Conservation (phyloP, 2,797 vertebrate genomes). For the Microtus californicus region DNA sequence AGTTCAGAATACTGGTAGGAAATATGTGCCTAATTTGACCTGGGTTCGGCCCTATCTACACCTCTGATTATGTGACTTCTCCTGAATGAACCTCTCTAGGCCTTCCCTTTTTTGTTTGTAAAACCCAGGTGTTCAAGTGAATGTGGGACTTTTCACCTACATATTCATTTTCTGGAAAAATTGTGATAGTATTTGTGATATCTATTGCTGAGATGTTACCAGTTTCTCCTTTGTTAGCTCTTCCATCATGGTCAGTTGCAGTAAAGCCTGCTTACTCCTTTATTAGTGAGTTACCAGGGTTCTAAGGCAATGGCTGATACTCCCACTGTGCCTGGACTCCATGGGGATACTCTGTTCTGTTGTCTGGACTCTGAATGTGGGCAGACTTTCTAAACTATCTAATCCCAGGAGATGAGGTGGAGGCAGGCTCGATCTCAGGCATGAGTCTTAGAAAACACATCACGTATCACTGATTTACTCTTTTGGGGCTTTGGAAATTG, state of each 20-base stretch:
- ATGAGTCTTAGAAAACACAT: slow-evolving; percentile 24
- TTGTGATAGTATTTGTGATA: background rate
- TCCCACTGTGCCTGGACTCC: background rate
- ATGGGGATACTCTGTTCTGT: background rate
- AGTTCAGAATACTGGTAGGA: slow-evolving; percentile 35
- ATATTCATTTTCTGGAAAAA: slow-evolving; percentile 43
- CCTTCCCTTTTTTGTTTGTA: slow-evolving; percentile 13
- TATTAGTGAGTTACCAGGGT: background rate
- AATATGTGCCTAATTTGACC: background rate
- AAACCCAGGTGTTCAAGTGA: slow-evolving; percentile 15
- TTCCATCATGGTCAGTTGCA: background rate
- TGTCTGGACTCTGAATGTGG: background rate
- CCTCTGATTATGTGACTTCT: background rate
- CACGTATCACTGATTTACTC: background rate
- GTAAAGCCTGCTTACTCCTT: background rate
- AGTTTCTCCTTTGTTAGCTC: background rate
- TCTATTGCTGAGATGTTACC: background rate
- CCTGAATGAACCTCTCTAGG: background rate
- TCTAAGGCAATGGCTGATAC: background rate
- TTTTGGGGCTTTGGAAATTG: slow-evolving; percentile 32
- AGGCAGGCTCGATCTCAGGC: slow-evolving; percentile 5
- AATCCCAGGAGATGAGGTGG: slow-evolving; percentile 21
- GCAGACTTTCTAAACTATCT: background rate
- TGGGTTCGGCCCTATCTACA: background rate
- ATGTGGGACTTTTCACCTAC: slow-evolving; percentile 2